Conservation (phyloP, 1,140 invertebrate species). For the Muscidifurax raptorellus region DNA sequence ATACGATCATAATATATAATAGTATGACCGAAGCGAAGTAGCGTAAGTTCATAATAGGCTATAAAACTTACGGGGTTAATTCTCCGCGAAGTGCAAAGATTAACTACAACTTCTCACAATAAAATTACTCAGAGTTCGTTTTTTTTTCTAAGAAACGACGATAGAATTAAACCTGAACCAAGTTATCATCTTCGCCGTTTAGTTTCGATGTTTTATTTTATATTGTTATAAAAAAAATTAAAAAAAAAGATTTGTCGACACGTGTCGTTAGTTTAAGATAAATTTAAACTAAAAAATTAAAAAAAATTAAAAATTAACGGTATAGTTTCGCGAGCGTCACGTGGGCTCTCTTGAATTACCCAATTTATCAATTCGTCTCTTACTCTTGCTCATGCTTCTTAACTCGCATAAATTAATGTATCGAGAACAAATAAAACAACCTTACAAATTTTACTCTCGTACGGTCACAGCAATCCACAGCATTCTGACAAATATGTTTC, state of each 20-base stretch:
- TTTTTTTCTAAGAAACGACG: conserved; percentile 34
- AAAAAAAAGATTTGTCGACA: conserved; percentile 17
- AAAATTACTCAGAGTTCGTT: conserved; percentile 32
- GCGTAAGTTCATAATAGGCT: conserved; percentile 9
- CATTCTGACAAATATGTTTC: conserved; percentile 36
- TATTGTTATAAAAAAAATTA: conserved; percentile 42
- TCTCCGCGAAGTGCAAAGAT: conserved; percentile 36
- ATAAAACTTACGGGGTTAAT: conserved; percentile 40
- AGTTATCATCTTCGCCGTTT: neutral
- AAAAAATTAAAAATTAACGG: conserved; percentile 37
- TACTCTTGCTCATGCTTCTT: conserved; percentile 8
- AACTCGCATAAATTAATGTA: conserved; percentile 22
- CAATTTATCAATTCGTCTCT: neutral
- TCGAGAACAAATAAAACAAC: conserved; percentile 37
- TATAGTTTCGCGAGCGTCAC: conserved; percentile 10
- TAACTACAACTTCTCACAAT: conserved; percentile 38
- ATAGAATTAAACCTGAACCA: neutral
- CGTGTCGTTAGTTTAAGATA: conserved; percentile 1
- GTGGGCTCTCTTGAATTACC: neutral
- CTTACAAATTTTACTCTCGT: conserved; percentile 34
- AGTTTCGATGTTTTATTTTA: conserved; percentile 39
- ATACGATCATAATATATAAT: conserved; percentile 43
- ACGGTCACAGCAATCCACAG: conserved; percentile 35
- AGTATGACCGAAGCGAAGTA: conserved; percentile 33
- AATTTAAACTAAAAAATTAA: conserved; percentile 27